Evolutionary conservation across 2,113 vertebrate genomes (phyloP).

Genomic region (Chlorodrepanis virens): DNA sequence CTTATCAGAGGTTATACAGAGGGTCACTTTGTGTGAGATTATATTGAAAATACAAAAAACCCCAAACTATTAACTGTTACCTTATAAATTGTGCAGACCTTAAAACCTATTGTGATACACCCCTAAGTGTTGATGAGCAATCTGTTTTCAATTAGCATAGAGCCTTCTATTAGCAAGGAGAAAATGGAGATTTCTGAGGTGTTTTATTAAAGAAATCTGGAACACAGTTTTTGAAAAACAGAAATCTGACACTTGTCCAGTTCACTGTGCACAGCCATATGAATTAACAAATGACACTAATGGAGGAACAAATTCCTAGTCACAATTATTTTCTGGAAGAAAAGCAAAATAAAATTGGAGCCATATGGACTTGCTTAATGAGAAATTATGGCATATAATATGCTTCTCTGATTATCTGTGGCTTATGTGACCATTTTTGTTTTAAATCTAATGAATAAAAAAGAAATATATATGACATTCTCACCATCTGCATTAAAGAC

Average conservation of each 20-base stretch:
- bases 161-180: background rate
- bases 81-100: background rate
- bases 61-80: background rate
- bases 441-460: background rate
- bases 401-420: background rate
- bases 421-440: background rate
- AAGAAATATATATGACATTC: background rate
- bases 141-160: background rate
- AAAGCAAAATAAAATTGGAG: slow-evolving; percentile 6
- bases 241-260: slow-evolving; percentile 4
- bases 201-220: background rate
- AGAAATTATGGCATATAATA: slow-evolving; percentile 30
- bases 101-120: background rate
- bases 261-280: slow-evolving; percentile 17
- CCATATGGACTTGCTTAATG: slow-evolving; percentile 52
- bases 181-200: background rate
- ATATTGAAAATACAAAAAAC: background rate
- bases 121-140: background rate
- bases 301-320: slow-evolving; percentile 40
- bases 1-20: background rate
- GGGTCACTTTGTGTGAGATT: background rate
- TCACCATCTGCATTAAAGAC: background rate
- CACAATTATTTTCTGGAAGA: slow-evolving; percentile 45
- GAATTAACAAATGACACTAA: slow-evolving; percentile 38
- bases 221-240: background rate